phyloP scores from a whole-genome alignment of 1,140 invertebrate species.

The Augochlora pura region DNA sequence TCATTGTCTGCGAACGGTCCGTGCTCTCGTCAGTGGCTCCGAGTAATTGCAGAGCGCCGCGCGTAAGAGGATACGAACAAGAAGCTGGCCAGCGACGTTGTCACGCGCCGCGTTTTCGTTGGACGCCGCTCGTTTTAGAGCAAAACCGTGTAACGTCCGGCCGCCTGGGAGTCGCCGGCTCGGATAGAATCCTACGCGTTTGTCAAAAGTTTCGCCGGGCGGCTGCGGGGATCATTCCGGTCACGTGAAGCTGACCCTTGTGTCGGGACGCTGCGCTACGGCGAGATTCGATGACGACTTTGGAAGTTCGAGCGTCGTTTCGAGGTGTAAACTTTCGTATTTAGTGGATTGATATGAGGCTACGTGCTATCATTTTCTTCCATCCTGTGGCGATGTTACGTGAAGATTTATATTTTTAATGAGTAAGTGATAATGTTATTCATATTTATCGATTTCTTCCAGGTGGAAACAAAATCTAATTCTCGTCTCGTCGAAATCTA shows the following conservation, averaged over 20 bases:
- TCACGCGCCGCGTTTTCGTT: conserved; percentile 3
- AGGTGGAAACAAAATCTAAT: too few species aligned
- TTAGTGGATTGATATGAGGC: too few species aligned
- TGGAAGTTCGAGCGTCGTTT: too few species aligned
- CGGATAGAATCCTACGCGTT: conserved; percentile 5
- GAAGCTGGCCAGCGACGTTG: conserved; percentile 23
- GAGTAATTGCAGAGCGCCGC: conserved; percentile 24
- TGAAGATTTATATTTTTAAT: too few species aligned
- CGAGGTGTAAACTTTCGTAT: too few species aligned
- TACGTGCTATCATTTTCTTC: too few species aligned
- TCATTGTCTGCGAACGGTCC: conserved; percentile 11
- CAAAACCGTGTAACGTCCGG: conserved; percentile 57
- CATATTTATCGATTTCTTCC: too few species aligned
- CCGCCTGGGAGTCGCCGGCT: conserved; percentile 13
- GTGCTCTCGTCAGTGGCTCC: conserved; percentile 19
- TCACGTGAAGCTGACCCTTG: background rate
- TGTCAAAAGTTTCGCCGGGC: conserved; percentile 47
- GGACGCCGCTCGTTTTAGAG: conserved; percentile 50
- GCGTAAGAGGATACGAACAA: conserved; percentile 6
- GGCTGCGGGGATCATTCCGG: background rate
- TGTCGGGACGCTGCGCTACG: background rate
- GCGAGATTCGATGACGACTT: too few species aligned
- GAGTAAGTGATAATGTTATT: too few species aligned
- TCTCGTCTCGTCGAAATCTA: too few species aligned
- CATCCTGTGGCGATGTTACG: too few species aligned